Evolutionary conservation across 2,113 vertebrate genomes (phyloP).

Genomic region (Pelusios castaneus): DNA sequence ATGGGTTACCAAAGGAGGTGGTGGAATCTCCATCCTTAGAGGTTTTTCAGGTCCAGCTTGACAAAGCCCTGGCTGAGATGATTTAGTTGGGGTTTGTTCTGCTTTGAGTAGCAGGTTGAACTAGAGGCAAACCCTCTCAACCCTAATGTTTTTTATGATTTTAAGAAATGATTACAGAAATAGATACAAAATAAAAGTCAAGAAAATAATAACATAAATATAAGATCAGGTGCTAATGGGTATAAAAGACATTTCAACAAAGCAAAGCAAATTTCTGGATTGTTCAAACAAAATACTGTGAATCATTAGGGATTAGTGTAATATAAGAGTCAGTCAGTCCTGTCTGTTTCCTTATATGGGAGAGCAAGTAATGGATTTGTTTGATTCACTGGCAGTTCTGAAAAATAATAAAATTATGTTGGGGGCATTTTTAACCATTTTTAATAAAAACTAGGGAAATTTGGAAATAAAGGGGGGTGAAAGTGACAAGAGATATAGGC

Average conservation of each 20-base stretch:
- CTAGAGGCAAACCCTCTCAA: no score
- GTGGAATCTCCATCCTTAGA: no score
- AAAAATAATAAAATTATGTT: not conserved
- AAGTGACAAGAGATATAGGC: not conserved
- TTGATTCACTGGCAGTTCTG: not conserved
- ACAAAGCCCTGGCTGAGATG: no score
- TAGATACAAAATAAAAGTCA: not conserved
- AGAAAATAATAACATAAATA: fast-evolving
- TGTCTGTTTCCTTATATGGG: not conserved
- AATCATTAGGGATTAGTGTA: not conserved
- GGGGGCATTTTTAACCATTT: not conserved
- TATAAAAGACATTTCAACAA: not conserved
- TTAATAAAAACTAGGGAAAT: not conserved
- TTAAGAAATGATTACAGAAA: not conserved
- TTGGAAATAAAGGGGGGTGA: not conserved
- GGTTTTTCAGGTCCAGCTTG: no score
- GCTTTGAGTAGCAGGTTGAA: no score
- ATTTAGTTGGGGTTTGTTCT: no score
- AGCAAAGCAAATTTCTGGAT: not conserved
- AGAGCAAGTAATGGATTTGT: not conserved
- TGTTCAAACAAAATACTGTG: not conserved
- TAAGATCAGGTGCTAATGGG: not conserved
- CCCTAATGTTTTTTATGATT: no score
- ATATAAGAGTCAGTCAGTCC: not conserved
- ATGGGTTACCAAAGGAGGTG: no score